Evolutionary conservation across 2,797 vertebrate genomes (phyloP), one percentile per base, ranked within the genome.

Genomic region (Cirrhinus mrigala): DNA sequence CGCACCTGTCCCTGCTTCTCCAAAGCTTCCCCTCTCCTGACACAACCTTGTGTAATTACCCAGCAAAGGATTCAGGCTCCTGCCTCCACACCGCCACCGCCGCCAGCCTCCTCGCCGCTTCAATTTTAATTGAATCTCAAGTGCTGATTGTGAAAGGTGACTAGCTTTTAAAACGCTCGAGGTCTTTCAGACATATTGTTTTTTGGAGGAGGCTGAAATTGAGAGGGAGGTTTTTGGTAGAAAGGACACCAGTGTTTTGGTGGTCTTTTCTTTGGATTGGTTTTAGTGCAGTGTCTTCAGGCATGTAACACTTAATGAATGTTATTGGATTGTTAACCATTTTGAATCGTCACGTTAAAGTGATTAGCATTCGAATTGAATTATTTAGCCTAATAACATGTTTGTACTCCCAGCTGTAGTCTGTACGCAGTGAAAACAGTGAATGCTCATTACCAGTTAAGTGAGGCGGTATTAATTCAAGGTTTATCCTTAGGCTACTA

Each of bases 71-170:
- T 74, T 83, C 29, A 3, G 58, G 50, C n/a, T 71, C 11, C 44
- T 64, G 56, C 44, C 62, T 56, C 68, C 56, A 74, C 68, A 54
- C 56, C 11, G n/a, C 48, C 40, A 56, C 52, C 37, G n/a, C 52
- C 58, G 2, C 24, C 8, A 68, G 62, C 83, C 74, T 66, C 7
- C 64, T 54, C 16, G 27, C 46, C 29, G 76, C 86, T 70, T 81
- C 74, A 79, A 48, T 80, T 90, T 89, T 90, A 92, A 91, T 91
- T 91, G 85, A 85, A 85, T 91, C 86, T 90, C 83, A 87, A 85
- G 74, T 90, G 83, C 58, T 89, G 83, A 89, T 90, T 83, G 91
- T 90, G 87, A 90, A 85, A 82, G 82, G 77, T 69, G 79, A 90
- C 88, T 89, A 82, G 84, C 83, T 87, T 77, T 82, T 74, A 74